Evolutionary conservation across 2,113 vertebrate species (phyloP), one percentile per base, ranked within the genome.

Genomic region (Ranitomeya imitator): DNA sequence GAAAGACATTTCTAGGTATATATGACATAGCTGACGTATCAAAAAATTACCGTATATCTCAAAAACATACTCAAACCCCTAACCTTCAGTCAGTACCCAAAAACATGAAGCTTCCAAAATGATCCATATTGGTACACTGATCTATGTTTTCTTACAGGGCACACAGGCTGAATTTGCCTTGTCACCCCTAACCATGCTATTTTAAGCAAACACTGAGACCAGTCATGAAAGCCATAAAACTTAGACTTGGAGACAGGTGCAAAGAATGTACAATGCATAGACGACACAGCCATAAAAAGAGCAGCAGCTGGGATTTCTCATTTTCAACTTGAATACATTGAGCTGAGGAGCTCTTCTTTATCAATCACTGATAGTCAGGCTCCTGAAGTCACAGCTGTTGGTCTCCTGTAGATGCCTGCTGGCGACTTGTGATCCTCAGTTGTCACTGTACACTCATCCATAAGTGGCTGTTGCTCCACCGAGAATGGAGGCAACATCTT

Each of bases 341-440:
- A 71, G 51, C n/a, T 69, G 60, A 84, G 69, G 23, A 31, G 18
- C 74, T 63, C 73, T 79, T 77, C 57, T 23, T 74, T 85, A 85
- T 85, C 84, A 85, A n/a, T 76, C 12, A 60, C 84, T 85, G 84
- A 85, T 85, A 85, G 71, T 37, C 52, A 59, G 26, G 37, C 19
- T 21, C 60, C n/a, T 67, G 65, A 51, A 69, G 82, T 54, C 63
- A 31, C 65, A 74, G 57, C 31, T 76, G 31, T 45, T 74, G 55
- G 84, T 31, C 11, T 74, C n/a, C 69, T 31, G 15, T 15, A 76
- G 51, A 45, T 57, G 65, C 31, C 83, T 85, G 55, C 59, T 86
- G 37, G 74, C 52, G 59, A 65, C 18, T 65, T 79, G 60, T 6
- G 14, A 59, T 21, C 63, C 71, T 51, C 31, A 85, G 71, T 61